These are phyloP conservation scores for Danio jaintianensis DNA, from an alignment of 2,797 vertebrate species.

Conservation along the genomic window DNA sequence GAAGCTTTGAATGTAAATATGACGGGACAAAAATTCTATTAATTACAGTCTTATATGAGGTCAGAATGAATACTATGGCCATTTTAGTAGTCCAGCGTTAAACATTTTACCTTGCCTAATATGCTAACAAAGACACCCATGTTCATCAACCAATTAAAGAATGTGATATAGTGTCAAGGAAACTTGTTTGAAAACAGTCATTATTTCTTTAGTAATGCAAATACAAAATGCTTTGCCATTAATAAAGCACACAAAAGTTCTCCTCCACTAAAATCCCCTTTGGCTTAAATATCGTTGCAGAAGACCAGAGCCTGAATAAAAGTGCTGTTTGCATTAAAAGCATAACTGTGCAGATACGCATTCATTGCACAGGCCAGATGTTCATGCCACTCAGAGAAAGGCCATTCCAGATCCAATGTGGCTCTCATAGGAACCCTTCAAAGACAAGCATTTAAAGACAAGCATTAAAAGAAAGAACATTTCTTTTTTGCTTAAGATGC, in stretches of 20 bases:
- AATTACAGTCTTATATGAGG: no score
- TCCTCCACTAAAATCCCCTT: background rate
- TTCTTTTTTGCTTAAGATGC: background rate
- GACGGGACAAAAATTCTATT: no score
- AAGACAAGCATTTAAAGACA: conserved; percentile 22
- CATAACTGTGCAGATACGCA: conserved; percentile 29
- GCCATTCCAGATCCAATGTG: conserved; percentile 13
- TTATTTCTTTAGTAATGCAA: background rate
- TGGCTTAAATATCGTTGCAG: background rate
- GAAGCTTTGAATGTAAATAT: no score
- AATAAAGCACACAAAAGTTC: background rate
- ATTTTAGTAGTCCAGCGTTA: no score
- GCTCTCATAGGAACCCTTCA: conserved; percentile 21
- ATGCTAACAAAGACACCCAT: no score
- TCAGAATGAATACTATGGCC: no score
- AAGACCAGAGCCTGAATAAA: conserved; percentile 6
- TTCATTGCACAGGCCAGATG: conserved; percentile 28
- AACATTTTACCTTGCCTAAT: no score
- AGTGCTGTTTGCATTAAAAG: conserved; percentile 15
- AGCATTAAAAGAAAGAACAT: conserved; percentile 26
- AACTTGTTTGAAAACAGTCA: background rate
- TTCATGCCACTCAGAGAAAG: conserved; percentile 44
- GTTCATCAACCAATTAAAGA: conserved; percentile 3
- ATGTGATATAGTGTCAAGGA: background rate
- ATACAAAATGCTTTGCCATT: background rate